Conservation (phyloP, 2,797 vertebrate genomes). For the Melanotaenia parkinsoni region DNA sequence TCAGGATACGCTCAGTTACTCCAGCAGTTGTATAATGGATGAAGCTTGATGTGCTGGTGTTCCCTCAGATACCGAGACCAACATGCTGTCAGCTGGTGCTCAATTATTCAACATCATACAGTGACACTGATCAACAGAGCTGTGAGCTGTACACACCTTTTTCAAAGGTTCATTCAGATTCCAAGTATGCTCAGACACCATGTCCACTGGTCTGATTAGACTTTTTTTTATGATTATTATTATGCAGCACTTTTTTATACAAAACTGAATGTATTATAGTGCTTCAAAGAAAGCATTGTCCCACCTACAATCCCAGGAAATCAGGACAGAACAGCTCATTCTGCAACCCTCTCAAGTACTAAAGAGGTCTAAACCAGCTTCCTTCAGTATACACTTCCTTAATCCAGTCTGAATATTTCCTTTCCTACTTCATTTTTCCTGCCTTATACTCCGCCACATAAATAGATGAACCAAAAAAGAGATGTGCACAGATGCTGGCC, state of each 20-base stretch:
- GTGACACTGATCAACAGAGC: slow-evolving; percentile 5
- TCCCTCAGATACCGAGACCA: slow-evolving; percentile 27
- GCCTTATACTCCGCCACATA: slow-evolving; percentile 4
- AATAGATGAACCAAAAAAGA: slow-evolving; percentile 16
- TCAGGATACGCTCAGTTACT: slow-evolving; percentile 21
- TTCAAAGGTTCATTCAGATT: background rate
- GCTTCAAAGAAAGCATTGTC: background rate
- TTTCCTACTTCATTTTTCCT: background rate
- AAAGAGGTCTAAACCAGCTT: background rate
- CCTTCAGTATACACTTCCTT: background rate
- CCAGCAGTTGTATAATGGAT: slow-evolving; percentile 46
- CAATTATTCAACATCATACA: slow-evolving; percentile 56
- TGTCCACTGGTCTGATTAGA: background rate
- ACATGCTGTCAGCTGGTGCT: slow-evolving; percentile 27
- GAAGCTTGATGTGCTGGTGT: slow-evolving; percentile 26
- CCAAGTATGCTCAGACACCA: background rate
- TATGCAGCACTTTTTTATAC: no score
- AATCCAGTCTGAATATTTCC: background rate
- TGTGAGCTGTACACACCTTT: background rate
- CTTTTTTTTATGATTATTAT: no score
- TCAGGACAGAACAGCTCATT: background rate
- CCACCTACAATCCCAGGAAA: no score
- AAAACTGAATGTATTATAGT: background rate
- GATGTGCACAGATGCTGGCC: background rate
- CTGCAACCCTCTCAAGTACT: background rate